Conservation (phyloP, 2,797 vertebrate species). For the Sebastes jordani region DNA sequence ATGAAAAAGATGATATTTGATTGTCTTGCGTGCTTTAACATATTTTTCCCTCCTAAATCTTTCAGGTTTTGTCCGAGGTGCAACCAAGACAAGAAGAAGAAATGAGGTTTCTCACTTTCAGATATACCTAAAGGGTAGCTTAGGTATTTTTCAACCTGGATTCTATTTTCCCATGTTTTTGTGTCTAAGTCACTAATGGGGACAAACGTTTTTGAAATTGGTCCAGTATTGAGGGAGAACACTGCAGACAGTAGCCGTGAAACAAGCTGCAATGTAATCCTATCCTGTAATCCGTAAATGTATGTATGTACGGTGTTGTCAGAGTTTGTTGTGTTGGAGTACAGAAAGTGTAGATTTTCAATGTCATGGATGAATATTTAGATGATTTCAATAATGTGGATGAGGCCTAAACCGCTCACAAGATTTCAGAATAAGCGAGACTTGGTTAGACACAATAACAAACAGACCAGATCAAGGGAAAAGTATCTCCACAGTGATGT, state of each 20-base stretch:
- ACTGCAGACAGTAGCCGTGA: neutral
- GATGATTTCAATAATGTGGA: too few species aligned
- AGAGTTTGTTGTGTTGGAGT: too few species aligned
- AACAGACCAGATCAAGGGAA: too few species aligned
- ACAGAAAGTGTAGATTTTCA: too few species aligned
- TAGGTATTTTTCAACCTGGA: neutral
- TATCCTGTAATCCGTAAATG: neutral
- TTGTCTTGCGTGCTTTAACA: neutral
- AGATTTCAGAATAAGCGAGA: too few species aligned
- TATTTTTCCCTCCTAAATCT: slow-evolving; percentile 6
- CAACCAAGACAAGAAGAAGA: slow-evolving; percentile 95
- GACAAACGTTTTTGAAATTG: neutral
- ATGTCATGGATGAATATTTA: too few species aligned
- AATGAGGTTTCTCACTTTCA: slow-evolving; percentile 76
- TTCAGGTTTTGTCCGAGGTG: slow-evolving; percentile 96
- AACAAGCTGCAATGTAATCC: neutral
- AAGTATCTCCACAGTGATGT: too few species aligned
- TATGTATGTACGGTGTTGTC: too few species aligned
- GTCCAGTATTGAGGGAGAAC: neutral
- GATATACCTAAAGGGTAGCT: slow-evolving; percentile 11
- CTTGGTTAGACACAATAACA: too few species aligned
- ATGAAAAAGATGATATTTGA: neutral
- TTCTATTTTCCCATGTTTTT: neutral
- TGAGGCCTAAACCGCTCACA: too few species aligned
- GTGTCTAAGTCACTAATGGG: neutral